A percentile compares a stretch with the other conserved stretches of the same genome.
Conservation (phyloP, 2,888 invertebrate species). For the Bellardia pandia region DNA sequence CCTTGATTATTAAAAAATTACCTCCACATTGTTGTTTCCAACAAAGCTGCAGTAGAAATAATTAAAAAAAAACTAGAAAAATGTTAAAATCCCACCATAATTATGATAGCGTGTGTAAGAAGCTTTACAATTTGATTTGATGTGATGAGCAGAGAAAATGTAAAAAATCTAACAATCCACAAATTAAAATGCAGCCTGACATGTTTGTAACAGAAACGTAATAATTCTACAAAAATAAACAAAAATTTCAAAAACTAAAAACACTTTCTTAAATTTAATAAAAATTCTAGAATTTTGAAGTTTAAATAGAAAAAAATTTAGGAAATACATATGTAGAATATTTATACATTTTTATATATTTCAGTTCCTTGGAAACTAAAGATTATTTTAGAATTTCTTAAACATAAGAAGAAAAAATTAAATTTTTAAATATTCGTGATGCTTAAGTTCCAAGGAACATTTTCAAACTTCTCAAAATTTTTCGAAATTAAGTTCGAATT, state of each 20-base stretch:
- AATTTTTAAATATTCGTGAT: neutral
- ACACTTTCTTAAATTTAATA: neutral
- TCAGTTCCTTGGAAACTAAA: no score
- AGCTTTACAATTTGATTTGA: constrained; percentile 22
- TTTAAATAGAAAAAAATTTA: neutral
- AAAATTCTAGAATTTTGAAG: neutral
- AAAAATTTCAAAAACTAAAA: neutral
- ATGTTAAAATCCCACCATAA: constrained; percentile 35
- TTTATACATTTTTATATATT: no score
- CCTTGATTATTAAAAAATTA: constrained; percentile 42
- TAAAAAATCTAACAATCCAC: constrained; percentile 29
- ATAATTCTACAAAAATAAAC: constrained; percentile 28
- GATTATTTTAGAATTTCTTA: no score
- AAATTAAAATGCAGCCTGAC: constrained; percentile 42
- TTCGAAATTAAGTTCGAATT: neutral
- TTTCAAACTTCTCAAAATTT: neutral
- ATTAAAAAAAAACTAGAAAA: constrained; percentile 21
- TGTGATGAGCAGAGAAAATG: neutral
- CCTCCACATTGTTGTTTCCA: constrained; percentile 1
- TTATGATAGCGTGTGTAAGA: constrained; percentile 52
- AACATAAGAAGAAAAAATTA: no score
- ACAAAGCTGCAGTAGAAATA: neutral
- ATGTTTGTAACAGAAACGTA: constrained; percentile 14
- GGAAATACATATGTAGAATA: neutral
- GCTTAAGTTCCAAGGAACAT: neutral